phyloP scores from a whole-genome alignment of 2,113 vertebrate species.

The Cervus canadensis region DNA sequence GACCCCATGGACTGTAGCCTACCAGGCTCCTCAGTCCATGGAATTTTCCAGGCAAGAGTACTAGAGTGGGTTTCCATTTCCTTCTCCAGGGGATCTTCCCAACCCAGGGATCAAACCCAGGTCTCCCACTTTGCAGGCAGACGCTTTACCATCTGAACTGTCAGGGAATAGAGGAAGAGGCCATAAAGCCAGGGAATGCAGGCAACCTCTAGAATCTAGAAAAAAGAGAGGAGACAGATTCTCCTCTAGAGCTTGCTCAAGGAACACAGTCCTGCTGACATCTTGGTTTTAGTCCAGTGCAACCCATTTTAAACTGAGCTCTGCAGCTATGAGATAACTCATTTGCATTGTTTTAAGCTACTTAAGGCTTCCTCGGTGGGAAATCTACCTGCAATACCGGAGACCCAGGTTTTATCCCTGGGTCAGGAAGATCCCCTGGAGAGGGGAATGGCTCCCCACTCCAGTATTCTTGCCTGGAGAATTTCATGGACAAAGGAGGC shows the following conservation, averaged over 20 bases:
- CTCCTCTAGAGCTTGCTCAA: background rate
- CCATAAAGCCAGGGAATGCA: background rate
- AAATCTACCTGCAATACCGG: background rate
- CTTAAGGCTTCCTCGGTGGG: background rate
- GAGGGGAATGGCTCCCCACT: background rate
- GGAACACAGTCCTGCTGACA: background rate
- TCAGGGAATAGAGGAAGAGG: background rate
- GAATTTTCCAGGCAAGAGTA: background rate
- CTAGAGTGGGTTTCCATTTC: background rate
- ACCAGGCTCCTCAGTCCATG: background rate
- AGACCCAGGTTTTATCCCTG: background rate
- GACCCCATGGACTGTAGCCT: background rate
- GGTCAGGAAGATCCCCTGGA: background rate
- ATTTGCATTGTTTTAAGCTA: background rate
- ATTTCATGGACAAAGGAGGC: background rate
- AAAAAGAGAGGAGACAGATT: background rate
- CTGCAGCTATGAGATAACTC: background rate
- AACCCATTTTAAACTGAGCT: background rate
- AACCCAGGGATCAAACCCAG: rapidly evolving
- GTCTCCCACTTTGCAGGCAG: background rate
- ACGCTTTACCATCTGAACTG: rapidly evolving
- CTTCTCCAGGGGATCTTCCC: background rate
- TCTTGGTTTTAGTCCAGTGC: background rate
- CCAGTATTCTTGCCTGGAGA: background rate
- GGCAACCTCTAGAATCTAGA: background rate